Evolutionary conservation across 2,888 invertebrate genomes (phyloP), one percentile per base, ranked within the genome.

Genomic region (Nebria salina): DNA sequence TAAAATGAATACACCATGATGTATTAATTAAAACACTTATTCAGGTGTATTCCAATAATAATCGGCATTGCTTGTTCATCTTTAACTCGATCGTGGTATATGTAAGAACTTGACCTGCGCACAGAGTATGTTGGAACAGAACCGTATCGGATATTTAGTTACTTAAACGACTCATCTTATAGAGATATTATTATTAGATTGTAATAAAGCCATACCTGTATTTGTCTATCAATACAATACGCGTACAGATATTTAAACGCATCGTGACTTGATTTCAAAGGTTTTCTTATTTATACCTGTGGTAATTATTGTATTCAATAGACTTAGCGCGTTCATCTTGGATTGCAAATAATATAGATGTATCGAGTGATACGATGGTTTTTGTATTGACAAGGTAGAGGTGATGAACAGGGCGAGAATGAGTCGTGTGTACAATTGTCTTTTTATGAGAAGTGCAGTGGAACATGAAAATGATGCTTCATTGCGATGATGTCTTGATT

Each of bases 231-330:
- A 20, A 20, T 20, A 20, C 20, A 20, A 20, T 20, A 20, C 20
- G 20, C 20, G 20, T 20, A 20, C 20, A 20, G 20, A 20, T 20
- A 20, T 20, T 20, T 20, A 20, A 20, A 20, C 43, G 41, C 74
- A 25, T 79, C 79, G 79, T 74, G 74, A 74, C 79, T 73, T 66
- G 43, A 65, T 74, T 79, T 79, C 79, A 73, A 79, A 74, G 74
- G 66, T 74, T 79, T 74, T 66, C 73, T 79, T 74, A 79, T 73
- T 79, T 79, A 74, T 79, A 74, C 68, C 42, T 43, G 66, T 73
- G n/a, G 42, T 79, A 79, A 79, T 79, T 66, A 79, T 79, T 65
- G 68, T 73, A 79, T 74, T 79, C 79, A 74, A 79, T 79, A 65
- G 74, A 26, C 25, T 26, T 76, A 76, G 65, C 76, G 76, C 76